Conservation (phyloP, 2,888 invertebrate genomes). For the Aleiodes alternator region DNA sequence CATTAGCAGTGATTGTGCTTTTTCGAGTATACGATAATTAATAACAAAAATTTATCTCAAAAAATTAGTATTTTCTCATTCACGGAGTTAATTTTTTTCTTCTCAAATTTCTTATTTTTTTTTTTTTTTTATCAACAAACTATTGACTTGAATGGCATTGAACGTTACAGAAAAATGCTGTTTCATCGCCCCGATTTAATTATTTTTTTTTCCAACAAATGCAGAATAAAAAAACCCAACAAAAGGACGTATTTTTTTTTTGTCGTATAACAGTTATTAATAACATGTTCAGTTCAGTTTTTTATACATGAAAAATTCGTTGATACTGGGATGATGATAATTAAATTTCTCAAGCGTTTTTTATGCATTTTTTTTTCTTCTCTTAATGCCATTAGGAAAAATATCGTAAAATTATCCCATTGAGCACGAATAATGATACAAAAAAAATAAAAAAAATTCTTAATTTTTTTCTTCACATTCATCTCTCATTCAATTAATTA, state of each 20-base stretch:
- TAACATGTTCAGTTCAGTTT: conserved; percentile 31
- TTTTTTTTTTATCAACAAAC: conserved; percentile 28
- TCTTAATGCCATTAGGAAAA: conserved; percentile 29
- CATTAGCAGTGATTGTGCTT: conserved; percentile 40
- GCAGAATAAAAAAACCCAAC: conserved; percentile 33
- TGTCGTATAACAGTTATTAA: conserved; percentile 21
- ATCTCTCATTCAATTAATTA: conserved; percentile 28
- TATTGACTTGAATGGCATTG: conserved; percentile 33
- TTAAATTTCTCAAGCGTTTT: conserved; percentile 33
- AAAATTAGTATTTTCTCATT: conserved; percentile 8
- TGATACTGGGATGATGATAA: conserved; percentile 41
- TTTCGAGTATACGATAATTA: conserved; percentile 17
- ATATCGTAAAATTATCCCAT: conserved; percentile 25
- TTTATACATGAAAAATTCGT: conserved; percentile 42
- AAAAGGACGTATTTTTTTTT: conserved; percentile 29
- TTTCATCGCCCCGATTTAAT: conserved; percentile 19
- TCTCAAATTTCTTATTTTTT: conserved; percentile 24
- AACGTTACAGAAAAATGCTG: conserved; percentile 12
- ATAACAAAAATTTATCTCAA: conserved; percentile 4
- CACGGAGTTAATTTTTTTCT: conserved; percentile 30
- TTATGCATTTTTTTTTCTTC: conserved; percentile 13
- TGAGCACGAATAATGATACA: conserved; percentile 43
- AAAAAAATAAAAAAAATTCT: background rate
- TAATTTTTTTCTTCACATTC: conserved; percentile 19
- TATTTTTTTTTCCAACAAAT: conserved; percentile 16